Conservation (phyloP, 2,113 vertebrate genomes). For the Aphyosemion australe region DNA sequence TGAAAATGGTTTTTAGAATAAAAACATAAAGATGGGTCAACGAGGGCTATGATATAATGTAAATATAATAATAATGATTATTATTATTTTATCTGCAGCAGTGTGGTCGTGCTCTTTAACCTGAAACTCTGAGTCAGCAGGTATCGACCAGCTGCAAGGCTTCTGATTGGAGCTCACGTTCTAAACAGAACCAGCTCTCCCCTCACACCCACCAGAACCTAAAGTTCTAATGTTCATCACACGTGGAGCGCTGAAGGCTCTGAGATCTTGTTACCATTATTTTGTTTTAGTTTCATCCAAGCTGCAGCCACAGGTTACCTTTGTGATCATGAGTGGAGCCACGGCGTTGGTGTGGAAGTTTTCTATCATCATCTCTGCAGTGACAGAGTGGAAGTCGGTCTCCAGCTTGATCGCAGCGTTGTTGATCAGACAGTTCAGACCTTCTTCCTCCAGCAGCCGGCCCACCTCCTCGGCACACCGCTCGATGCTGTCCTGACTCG, state of each 20-base stretch:
- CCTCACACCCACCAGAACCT: slow-evolving; percentile 11
- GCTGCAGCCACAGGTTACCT: slow-evolving; percentile 56
- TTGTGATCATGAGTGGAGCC: slow-evolving; percentile 82
- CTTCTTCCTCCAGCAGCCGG: slow-evolving; percentile 74
- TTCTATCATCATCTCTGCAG: slow-evolving; percentile 80
- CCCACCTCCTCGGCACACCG: slow-evolving; percentile 75
- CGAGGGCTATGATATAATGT: too few relatives aligned
- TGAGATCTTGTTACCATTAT: slow-evolving; percentile 8
- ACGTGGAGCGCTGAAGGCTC: slow-evolving; percentile 11
- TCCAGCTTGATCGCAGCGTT: slow-evolving; percentile 81
- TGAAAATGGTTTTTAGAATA: too few relatives aligned
- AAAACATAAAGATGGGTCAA: too few relatives aligned
- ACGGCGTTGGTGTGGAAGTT: slow-evolving; percentile 81
- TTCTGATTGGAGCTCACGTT: too few relatives aligned
- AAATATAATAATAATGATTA: too few relatives aligned
- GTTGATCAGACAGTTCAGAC: slow-evolving; percentile 85
- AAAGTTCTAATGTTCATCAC: slow-evolving; percentile 45
- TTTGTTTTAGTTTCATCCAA: slow-evolving; percentile 11
- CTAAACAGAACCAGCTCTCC: neutral
- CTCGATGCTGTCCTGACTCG: slow-evolving; percentile 78
- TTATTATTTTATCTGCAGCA: too few relatives aligned
- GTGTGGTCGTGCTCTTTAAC: slow-evolving; percentile 13
- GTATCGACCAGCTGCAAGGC: neutral
- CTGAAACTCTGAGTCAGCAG: slow-evolving; percentile 37
- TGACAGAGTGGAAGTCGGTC: slow-evolving; percentile 75